These are phyloP conservation scores for Spongia lamella DNA, from an alignment of 37 sponge, comb jelly and placozoan species.

Conservation along the genomic window DNA sequence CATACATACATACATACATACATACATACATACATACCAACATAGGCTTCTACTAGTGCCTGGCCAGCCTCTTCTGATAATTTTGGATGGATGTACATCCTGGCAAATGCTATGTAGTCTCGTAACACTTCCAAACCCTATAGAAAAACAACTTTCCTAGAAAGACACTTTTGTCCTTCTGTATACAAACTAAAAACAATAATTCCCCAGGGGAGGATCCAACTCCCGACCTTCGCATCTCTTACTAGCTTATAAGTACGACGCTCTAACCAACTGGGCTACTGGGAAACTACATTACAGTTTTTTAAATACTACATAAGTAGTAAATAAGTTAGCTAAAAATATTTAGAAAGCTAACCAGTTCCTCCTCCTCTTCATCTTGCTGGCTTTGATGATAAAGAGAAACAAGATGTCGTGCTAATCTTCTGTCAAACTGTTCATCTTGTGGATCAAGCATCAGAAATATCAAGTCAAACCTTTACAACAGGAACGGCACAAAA, in stretches of 20 bases:
- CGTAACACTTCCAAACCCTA: constrained; percentile 87
- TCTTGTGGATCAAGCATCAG: constrained; percentile 99
- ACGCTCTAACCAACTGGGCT: no score
- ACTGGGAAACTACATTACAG: constrained; percentile 68
- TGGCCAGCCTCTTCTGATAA: constrained; percentile 96
- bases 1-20: constrained; percentile 91
- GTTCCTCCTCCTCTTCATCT: constrained; percentile 61
- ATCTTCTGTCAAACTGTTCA: constrained; percentile 92
- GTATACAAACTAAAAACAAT: constrained; percentile 93
- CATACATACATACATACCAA: constrained; percentile 90
- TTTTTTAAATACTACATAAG: no score
- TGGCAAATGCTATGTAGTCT: constrained; percentile 96
- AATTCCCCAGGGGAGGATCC: not conserved
- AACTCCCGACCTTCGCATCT: no score
- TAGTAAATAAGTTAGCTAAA: no score
- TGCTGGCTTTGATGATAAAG: constrained; percentile 85
- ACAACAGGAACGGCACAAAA: no score
- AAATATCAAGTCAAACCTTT: constrained; percentile 99
- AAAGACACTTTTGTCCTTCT: constrained; percentile 90
- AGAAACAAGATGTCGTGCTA: constrained; percentile 97
- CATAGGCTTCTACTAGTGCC: constrained; percentile 93
- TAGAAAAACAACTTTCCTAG: constrained; percentile 3
- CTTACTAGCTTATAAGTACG: no score
- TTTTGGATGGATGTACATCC: constrained; percentile 84
- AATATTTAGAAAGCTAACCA: constrained; percentile 51